phyloP scores from a whole-genome alignment of 2,797 vertebrate species.

The Myoxocephalus aenaeus region DNA sequence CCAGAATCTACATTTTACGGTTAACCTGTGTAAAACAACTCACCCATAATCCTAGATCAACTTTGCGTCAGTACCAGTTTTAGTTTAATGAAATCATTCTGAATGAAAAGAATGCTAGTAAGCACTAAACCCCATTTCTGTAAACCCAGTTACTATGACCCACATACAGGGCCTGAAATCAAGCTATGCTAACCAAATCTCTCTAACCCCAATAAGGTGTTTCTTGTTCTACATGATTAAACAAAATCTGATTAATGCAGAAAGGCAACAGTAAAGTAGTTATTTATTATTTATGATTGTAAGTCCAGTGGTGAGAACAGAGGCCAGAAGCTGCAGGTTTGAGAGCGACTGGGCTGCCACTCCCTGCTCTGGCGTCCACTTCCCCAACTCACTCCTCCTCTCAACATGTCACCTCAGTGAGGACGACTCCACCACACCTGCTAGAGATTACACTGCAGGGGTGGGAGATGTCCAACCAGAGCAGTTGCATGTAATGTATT shows the following conservation, averaged over 20 bases:
- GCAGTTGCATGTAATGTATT: conserved; percentile 32
- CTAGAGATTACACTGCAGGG: conserved; percentile 58
- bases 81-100: not conserved
- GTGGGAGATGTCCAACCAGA: conserved; percentile 48
- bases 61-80: not conserved
- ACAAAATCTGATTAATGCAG: not conserved
- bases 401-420: conserved; percentile 28
- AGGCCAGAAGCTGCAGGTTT: not conserved
- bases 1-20: not conserved
- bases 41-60: not conserved
- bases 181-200: not conserved
- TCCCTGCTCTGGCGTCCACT: conserved; percentile 12
- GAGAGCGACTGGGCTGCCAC: not conserved
- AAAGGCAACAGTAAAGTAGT: not conserved
- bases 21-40: not conserved
- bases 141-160: not conserved
- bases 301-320: not conserved
- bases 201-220: not conserved
- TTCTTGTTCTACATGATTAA: not conserved
- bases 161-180: not conserved
- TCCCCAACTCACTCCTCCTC: not conserved
- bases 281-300: not conserved
- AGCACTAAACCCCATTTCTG: no score
- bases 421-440: conserved; percentile 43
- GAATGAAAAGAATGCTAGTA: not conserved